Evolutionary conservation across 1,140 invertebrate species (phyloP), one percentile per base, ranked within the genome.

Genomic region (Hyposmocoma kahamanoa): DNA sequence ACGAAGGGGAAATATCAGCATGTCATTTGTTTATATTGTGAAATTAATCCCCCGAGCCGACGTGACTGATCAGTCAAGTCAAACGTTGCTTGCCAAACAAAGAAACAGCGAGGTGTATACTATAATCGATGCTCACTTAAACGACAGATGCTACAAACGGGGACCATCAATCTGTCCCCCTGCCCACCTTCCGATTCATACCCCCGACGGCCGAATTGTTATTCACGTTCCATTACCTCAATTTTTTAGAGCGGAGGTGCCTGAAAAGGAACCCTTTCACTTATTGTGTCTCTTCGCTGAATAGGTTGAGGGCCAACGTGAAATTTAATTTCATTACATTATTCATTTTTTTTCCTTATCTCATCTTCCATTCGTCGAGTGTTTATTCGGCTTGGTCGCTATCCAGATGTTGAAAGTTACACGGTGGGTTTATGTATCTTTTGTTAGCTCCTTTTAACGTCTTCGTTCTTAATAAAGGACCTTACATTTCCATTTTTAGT

Each of bases 151-250:
- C 76, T 80, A 72, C 75, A 73, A 84, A 80, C 77, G 73, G 71
- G 70, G 62, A 69, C 63, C 76, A 84, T 84, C 77, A 81, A 84
- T 84, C 80, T 79, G 73, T 66, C 62, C 65, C 64, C 64, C 66
- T 49, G 42, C 62, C 72, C 63, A 56, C 58, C 64, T 59, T 61
- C 62, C 65, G 56, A 56, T 55, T 62, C 67, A 54, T 42, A 62
- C 65, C 69, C 65, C 56, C 49, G 56, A 66, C 61, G 68, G 69
- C 70, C 67, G 67, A 84, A 84, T 84, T 84, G 78, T 84, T 84
- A 84, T 84, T 84, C 80, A 77, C 80, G 76, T 82, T 75, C 76
- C 80, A 84, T 80, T 84, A 84, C 76, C 76, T 80, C 76, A 84
- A 77, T 84, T 84, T 84, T 84, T 84, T 84, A 79, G 72, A 74